phyloP scores from a whole-genome alignment of 2,888 invertebrate genomes.

The Sinodicranocentrus sp. region DNA sequence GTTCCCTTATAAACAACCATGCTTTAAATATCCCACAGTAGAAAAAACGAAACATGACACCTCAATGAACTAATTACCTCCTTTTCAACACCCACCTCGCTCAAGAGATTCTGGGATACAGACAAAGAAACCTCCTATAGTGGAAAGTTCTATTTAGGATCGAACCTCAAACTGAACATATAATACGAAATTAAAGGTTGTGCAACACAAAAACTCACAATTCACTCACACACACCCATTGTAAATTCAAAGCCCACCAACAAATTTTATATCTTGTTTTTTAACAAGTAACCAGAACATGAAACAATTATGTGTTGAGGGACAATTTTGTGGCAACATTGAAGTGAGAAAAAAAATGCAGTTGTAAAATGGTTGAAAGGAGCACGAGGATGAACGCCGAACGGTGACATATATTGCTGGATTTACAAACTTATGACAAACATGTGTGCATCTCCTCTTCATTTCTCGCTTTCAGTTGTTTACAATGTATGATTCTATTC shows the following conservation, averaged over 20 bases:
- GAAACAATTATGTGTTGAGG: not conserved
- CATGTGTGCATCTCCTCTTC: not conserved
- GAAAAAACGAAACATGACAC: slow-evolving; percentile 21
- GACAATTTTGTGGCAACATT: not conserved
- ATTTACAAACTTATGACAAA: not conserved
- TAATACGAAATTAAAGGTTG: slow-evolving; percentile 63
- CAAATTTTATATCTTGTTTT: slow-evolving; percentile 30
- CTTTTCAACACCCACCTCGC: slow-evolving; percentile 1
- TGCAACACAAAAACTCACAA: slow-evolving; percentile 21
- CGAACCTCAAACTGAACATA: slow-evolving; percentile 57
- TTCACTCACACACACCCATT: slow-evolving; percentile 20
- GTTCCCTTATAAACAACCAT: no score
- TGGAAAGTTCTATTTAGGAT: not conserved
- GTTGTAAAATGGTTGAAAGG: no score
- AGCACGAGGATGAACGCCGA: no score
- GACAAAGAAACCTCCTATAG: no score
- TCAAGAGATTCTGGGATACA: no score
- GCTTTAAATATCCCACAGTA: no score
- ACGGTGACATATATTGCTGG: no score
- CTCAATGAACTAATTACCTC: slow-evolving; percentile 45
- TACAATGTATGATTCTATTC: slow-evolving; percentile 15
- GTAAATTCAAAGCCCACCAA: slow-evolving; percentile 55
- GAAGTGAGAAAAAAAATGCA: not conserved
- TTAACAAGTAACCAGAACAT: slow-evolving; percentile 3
- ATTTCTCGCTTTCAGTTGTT: not conserved